phyloP scores from a whole-genome alignment of 2,113 vertebrate genomes.

The Silurus meridionalis region DNA sequence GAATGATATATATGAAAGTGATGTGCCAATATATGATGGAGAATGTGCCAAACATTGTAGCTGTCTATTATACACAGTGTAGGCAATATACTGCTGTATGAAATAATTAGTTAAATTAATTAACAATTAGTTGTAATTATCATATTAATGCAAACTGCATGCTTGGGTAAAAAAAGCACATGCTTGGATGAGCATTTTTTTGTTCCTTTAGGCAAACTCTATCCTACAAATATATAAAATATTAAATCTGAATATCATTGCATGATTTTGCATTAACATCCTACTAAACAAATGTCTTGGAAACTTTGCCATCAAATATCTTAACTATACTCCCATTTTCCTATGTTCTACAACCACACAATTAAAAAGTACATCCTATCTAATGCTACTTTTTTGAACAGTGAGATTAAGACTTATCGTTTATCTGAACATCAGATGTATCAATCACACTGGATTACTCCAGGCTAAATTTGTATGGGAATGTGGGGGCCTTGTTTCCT shows the following conservation, averaged over 20 bases:
- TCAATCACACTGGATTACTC: background rate
- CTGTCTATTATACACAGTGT: background rate
- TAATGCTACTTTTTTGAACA: background rate
- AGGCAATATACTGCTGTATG: background rate
- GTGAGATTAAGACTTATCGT: background rate
- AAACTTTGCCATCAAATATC: background rate
- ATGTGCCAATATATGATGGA: background rate
- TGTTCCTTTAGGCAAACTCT: background rate
- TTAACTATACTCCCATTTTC: background rate
- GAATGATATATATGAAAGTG: background rate
- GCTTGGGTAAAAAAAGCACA: background rate
- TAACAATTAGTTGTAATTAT: background rate
- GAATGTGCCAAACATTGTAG: background rate
- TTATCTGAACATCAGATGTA: background rate
- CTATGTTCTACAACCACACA: background rate
- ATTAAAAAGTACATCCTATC: background rate
- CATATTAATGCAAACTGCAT: background rate
- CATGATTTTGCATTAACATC: background rate
- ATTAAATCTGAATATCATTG: background rate
- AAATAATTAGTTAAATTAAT: background rate
- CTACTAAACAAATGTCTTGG: background rate
- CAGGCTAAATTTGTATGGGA: conserved; percentile 31
- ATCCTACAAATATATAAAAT: background rate
- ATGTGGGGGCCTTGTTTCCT: conserved; percentile 24
- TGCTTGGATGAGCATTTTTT: background rate